A percentile compares a stretch with the other conserved stretches of the same genome.
Conservation (phyloP, 2,888 invertebrate genomes). For the Orchesella flavescens region DNA sequence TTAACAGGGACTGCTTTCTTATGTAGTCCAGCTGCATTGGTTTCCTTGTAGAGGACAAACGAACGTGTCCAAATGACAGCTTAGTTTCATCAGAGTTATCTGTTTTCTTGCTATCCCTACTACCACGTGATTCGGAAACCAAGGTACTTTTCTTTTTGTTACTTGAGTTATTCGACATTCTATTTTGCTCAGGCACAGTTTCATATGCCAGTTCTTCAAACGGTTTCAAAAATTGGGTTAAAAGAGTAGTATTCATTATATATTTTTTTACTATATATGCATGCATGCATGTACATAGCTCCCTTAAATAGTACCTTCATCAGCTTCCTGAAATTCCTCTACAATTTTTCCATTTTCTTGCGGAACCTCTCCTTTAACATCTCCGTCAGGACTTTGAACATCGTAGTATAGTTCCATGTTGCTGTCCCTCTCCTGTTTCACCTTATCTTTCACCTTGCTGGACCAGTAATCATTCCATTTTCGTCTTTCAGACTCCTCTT, state of each 20-base stretch:
- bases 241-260: too few relatives aligned
- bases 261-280: too few relatives aligned
- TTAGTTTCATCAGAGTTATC: too few relatives aligned
- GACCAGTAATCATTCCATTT: constrained; percentile 66
- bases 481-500: constrained; percentile 38
- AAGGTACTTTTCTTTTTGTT: too few relatives aligned
- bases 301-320: background rate
- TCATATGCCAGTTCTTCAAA: too few relatives aligned
- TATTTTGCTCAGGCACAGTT: too few relatives aligned
- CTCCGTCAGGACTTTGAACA: background rate
- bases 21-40: constrained; percentile 26
- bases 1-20: constrained; percentile 15
- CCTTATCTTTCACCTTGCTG: constrained; percentile 44
- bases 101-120: too few relatives aligned
- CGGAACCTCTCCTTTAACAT: constrained; percentile 3
- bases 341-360: background rate
- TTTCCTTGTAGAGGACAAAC: constrained; percentile 6
- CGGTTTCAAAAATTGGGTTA: too few relatives aligned
- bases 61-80: too few relatives aligned
- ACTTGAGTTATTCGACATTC: too few relatives aligned
- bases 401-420: constrained; percentile 49
- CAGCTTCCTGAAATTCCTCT: background rate
- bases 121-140: too few relatives aligned
- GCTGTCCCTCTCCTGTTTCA: constrained; percentile 29
- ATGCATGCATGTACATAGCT: too few relatives aligned